Base-by-base conservation (phyloP, 2,797 vertebrate species). In the Oophaga sylvatica region DNA sequence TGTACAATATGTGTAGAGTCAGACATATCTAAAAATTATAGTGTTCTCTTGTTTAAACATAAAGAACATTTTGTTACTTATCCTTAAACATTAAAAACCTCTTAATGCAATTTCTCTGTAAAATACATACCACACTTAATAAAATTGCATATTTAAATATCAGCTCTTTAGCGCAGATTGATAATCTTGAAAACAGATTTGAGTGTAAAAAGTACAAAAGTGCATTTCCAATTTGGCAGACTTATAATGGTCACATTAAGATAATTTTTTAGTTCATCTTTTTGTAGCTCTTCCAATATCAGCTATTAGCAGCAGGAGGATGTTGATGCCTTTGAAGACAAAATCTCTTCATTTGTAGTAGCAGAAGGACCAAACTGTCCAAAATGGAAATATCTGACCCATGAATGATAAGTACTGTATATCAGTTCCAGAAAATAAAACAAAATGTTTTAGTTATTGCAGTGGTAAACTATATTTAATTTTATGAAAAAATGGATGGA, bases 221-320 rank as follows among this genome's bases (percentile, higher is more conserved):
- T 89, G 75, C 82, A 86, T 89, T 85, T 86, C 84, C 87, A 85
- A 86, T 81, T 89, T 89, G 87, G 87, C 84, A 86, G 5, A 22
- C 75, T 68, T 57, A 77, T 89, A 86, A 82, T 86, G 63, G 62
- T 48, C 78, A 71, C 78, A 86, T 89, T 86, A 86, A 86, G 76
- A 82, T 89, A 83, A 89, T 83, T 83, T 80, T 86, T 83, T 89
- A 83, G 80, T 86, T 89, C 79, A 86, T 86, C 60, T 89, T 79
- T 78, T 53, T 86, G 73, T 86, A 86, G 63, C 62, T 86, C 71
- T 86, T 86, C 84, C 84, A 89, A 86, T 35, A 83, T 45, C 45
- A 79, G 77, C 71, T 83, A 86, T 86, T 68, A 89, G 71, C 88
- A 86, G 88, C 84, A 89, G 88, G 81, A 87, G 87, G 88, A 89